Evolutionary conservation across 2,888 invertebrate genomes (phyloP).

Genomic region (Ecliptopera silaceata): DNA sequence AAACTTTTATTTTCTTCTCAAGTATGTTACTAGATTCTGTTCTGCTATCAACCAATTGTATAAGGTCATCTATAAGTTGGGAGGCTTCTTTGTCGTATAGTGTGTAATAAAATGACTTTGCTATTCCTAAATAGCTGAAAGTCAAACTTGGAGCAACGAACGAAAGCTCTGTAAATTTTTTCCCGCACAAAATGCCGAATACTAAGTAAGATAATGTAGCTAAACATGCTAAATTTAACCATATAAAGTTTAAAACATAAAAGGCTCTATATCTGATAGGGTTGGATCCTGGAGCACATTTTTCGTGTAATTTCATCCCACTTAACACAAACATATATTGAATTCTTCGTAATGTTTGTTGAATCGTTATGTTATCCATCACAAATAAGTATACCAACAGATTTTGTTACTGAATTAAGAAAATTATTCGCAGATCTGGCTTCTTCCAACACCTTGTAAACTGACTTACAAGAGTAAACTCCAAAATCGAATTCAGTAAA

Average conservation of each 20-base stretch:
- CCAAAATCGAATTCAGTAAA: not conserved
- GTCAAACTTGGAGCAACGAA: constrained; percentile 27
- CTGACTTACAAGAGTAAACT: too few relatives aligned
- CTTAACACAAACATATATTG: too few relatives aligned
- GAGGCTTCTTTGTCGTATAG: constrained; percentile 8
- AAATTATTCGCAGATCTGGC: too few relatives aligned
- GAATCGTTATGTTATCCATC: too few relatives aligned
- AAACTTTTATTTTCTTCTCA: constrained; percentile 6
- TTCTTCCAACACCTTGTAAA: too few relatives aligned
- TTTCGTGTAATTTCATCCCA: too few relatives aligned
- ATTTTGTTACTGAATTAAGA: not conserved
- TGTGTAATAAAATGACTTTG: constrained; percentile 13
- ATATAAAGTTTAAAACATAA: constrained; percentile 14
- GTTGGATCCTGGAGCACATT: too few relatives aligned
- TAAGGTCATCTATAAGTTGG: constrained; percentile 12
- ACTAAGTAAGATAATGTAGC: not conserved
- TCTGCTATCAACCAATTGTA: constrained; percentile 5
- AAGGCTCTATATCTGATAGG: not conserved
- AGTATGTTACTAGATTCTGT: not conserved
- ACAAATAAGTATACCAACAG: not conserved
- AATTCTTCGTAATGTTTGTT: too few relatives aligned
- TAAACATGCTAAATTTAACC: constrained; percentile 30
- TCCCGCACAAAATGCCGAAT: constrained; percentile 16
- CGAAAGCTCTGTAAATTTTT: constrained; percentile 29
- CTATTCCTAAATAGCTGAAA: constrained; percentile 4